Conservation (phyloP, 2,797 vertebrate genomes). For the Rhodeus uyekii region DNA sequence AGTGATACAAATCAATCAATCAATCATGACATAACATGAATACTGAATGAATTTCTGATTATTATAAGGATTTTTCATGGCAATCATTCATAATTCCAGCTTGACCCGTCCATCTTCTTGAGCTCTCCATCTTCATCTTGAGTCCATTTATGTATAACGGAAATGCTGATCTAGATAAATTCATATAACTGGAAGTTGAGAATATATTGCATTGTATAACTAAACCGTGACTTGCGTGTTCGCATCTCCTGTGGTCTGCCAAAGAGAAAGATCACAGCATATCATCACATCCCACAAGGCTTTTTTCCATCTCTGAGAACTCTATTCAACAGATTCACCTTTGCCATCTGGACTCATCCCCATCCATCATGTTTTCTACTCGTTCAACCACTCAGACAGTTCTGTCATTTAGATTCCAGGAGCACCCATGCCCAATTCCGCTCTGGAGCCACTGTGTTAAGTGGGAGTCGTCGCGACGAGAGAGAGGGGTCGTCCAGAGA, state of each 20-base stretch:
- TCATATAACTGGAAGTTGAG: slow-evolving; percentile 60
- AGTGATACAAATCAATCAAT: not conserved
- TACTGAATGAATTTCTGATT: slow-evolving; percentile 53
- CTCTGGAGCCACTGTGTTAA: slow-evolving; percentile 76
- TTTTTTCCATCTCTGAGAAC: slow-evolving; percentile 57
- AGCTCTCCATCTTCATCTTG: slow-evolving; percentile 71
- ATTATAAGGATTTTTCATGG: slow-evolving; percentile 63
- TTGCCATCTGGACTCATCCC: slow-evolving; percentile 72
- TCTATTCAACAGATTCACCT: slow-evolving; percentile 68
- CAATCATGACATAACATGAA: slow-evolving; percentile 45
- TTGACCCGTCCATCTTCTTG: slow-evolving; percentile 68
- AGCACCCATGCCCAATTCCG: slow-evolving; percentile 83
- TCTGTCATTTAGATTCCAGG: slow-evolving; percentile 95
- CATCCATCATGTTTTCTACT: slow-evolving; percentile 72
- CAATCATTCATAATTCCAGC: slow-evolving; percentile 67
- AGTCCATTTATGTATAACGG: slow-evolving; percentile 64
- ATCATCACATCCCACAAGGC: slow-evolving; percentile 77
- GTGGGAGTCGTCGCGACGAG: slow-evolving; percentile 86
- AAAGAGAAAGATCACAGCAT: slow-evolving; percentile 66
- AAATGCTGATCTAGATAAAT: slow-evolving; percentile 57
- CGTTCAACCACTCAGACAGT: slow-evolving; percentile 81
- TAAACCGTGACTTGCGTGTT: slow-evolving; percentile 61
- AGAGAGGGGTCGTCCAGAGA: slow-evolving; percentile 82
- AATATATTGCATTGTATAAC: slow-evolving; percentile 43
- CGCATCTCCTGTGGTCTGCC: slow-evolving; percentile 66